These are phyloP conservation scores for Leptodactylus fallax DNA, from an alignment of 2,797 vertebrate species.

Conservation along the genomic window DNA sequence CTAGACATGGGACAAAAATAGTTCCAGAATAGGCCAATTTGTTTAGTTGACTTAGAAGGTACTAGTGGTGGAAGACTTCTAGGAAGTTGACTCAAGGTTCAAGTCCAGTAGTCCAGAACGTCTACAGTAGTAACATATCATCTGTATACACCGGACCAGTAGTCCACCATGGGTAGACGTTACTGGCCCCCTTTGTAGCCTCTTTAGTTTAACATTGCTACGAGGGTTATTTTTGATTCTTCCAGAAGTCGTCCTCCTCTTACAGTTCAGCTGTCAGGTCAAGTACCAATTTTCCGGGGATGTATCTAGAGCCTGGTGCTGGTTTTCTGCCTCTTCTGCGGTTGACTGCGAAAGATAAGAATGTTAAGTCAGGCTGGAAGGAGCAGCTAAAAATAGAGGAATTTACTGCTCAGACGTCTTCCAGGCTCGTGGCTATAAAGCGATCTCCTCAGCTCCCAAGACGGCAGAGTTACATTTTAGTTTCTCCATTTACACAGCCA, in stretches of 20 bases:
- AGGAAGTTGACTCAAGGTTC: no score
- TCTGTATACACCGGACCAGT: no score
- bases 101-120: no score
- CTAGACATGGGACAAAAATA: no score
- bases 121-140: no score
- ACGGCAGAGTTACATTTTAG: background rate
- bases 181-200: no score
- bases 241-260: background rate
- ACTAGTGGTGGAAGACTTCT: no score
- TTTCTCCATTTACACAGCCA: conserved; percentile 13
- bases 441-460: background rate
- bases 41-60: no score
- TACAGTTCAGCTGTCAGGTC: conserved; percentile 3
- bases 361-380: background rate
- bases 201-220: no score
- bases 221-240: background rate
- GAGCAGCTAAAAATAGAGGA: conserved; percentile 29
- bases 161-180: no score
- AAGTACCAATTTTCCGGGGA: background rate
- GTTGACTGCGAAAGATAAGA: conserved; percentile 24
- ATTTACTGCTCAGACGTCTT: conserved; percentile 25
- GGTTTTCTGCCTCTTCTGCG: background rate
- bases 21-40: no score
- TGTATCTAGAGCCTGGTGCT: background rate
- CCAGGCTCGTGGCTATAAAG: background rate